A percentile compares a stretch with the other conserved stretches of the same genome.
phyloP scores from a whole-genome alignment of 2,888 invertebrate species.

The Dione juno region DNA sequence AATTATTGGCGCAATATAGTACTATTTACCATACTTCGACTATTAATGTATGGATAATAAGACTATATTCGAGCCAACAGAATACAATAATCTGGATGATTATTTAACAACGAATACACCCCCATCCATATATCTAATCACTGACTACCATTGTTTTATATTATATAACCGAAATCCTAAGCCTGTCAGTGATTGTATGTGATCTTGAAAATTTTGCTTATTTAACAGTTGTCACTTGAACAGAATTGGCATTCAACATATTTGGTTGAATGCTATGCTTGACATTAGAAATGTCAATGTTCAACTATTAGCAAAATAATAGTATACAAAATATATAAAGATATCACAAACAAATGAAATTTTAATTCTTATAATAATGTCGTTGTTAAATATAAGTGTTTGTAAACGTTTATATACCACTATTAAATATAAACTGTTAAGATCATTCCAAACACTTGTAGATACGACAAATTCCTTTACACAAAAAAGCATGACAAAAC shows the following conservation, averaged over 20 bases:
- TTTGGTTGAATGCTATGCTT: too few relatives aligned
- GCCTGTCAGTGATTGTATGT: slow-evolving; percentile 22
- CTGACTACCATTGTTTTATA: slow-evolving; percentile 12
- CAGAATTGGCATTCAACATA: not conserved
- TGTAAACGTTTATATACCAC: not conserved
- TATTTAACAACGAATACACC: not conserved
- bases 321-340: not conserved
- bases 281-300: too few relatives aligned
- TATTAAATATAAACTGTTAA: not conserved
- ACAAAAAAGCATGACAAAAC: slow-evolving; percentile 9
- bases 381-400: slow-evolving; percentile 2
- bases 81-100: not conserved
- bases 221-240: too few relatives aligned
- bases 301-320: too few relatives aligned
- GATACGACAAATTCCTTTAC: not conserved
- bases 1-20: not conserved
- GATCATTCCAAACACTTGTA: not conserved
- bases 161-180: slow-evolving; percentile 1
- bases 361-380: not conserved
- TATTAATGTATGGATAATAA: not conserved
- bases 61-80: not conserved
- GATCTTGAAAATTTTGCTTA: slow-evolving; percentile 12
- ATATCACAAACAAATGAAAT: slow-evolving; percentile 3
- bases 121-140: slow-evolving; percentile 11
- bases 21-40: not conserved